phyloP scores from a whole-genome alignment of 2,888 invertebrate genomes.

The Hartigia nigra region DNA sequence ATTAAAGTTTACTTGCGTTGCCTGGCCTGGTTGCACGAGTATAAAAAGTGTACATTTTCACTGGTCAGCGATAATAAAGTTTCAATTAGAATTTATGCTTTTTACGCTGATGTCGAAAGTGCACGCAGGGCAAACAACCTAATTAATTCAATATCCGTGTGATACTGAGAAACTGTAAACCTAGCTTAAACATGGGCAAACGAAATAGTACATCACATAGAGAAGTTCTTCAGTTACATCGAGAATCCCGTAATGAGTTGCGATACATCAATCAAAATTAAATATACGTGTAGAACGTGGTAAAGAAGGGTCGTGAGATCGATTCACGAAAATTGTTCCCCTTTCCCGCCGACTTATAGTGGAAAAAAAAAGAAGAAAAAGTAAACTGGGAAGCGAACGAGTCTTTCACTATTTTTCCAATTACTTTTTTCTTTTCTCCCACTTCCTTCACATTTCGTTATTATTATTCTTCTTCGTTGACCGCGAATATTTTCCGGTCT shows the following conservation, averaged over 20 bases:
- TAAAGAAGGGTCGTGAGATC: neutral
- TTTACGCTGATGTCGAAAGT: neutral
- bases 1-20: neutral
- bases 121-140: neutral
- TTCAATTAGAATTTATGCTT: neutral
- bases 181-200: neutral
- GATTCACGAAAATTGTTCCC: neutral
- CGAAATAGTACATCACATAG: neutral
- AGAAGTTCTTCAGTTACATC: neutral
- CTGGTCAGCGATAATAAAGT: neutral
- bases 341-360: neutral
- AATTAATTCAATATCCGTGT: neutral
- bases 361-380: neutral
- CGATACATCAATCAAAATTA: conserved; percentile 54
- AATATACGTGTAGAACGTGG: conserved; percentile 39
- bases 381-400: neutral
- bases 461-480: conserved; percentile 2
- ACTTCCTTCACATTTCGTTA: conserved; percentile 26
- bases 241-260: neutral
- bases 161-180: neutral
- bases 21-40: neutral
- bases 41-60: neutral
- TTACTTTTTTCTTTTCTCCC: conserved; percentile 16
- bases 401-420: neutral
- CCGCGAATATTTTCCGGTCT: neutral